Percentiles rank a stretch among this genome's conserved stretches.
These are phyloP conservation scores for Amblyraja radiata DNA, from an alignment of 2,797 vertebrate species.

Conservation along the genomic window DNA sequence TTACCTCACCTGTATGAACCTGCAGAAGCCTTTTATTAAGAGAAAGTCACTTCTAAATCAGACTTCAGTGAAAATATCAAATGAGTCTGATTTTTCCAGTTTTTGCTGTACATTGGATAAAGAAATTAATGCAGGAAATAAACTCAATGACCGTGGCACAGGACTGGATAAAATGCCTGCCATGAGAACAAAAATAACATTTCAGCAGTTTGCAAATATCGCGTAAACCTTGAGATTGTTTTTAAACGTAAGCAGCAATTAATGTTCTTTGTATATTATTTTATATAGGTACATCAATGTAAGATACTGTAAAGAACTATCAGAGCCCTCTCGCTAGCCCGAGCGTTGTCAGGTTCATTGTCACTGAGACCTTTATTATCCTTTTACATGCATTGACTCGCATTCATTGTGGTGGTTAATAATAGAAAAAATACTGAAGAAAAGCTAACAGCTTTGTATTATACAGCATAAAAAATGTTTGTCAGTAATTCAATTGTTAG, in stretches of 20 bases:
- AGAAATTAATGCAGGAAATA: not conserved
- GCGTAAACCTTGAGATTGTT: not conserved
- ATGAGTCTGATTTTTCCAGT: not conserved
- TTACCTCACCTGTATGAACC: not conserved
- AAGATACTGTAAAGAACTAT: not conserved
- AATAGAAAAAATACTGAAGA: not conserved
- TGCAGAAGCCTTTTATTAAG: not conserved
- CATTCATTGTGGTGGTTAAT: not conserved
- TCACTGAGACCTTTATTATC: not conserved
- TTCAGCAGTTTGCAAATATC: slow-evolving; percentile 4
- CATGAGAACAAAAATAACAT: not conserved
- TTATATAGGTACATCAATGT: not conserved
- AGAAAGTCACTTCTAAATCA: not conserved
- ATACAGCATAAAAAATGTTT: not conserved
- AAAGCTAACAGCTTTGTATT: not conserved
- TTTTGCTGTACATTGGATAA: not conserved
- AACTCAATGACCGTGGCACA: no score
- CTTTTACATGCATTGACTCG: not conserved
- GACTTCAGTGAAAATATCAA: not conserved
- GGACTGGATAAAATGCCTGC: not conserved
- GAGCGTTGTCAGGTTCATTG: not conserved
- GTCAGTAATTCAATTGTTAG: slow-evolving; percentile 9
- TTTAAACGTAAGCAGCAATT: not conserved
- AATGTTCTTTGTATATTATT: not conserved
- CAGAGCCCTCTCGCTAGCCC: not conserved